These are phyloP conservation scores for Neotoxoptera formosana DNA, from an alignment of 1,140 invertebrate species.

Conservation along the genomic window DNA sequence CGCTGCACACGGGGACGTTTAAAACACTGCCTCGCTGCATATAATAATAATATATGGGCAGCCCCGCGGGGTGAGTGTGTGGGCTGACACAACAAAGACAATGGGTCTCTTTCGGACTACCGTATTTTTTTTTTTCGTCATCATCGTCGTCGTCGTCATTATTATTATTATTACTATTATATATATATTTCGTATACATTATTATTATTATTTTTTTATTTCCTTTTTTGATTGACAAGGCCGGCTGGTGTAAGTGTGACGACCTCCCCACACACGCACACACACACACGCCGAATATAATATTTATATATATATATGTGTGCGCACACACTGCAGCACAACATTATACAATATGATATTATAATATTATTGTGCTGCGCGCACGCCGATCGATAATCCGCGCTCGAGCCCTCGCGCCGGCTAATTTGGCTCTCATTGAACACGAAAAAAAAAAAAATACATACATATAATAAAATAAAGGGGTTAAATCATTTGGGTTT, in stretches of 20 bases:
- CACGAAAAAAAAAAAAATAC: not conserved
- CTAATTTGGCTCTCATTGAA: constrained; percentile 53
- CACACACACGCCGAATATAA: not conserved
- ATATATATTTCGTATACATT: constrained; percentile 30
- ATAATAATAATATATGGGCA: too few relatives aligned
- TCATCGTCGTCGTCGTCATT: not conserved
- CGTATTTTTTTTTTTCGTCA: constrained; percentile 24
- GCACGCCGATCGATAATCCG: constrained; percentile 51
- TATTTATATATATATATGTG: constrained; percentile 4
- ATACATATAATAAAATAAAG: not conserved
- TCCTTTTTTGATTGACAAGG: constrained; percentile 54
- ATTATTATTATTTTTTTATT: constrained; percentile 46
- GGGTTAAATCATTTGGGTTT: constrained; percentile 60
- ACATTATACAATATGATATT: constrained; percentile 47
- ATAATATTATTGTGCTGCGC: constrained; percentile 53
- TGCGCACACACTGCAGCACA: not conserved
- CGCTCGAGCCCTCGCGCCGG: constrained; percentile 26
- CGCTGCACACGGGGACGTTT: not conserved
- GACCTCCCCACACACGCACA: constrained; percentile 29
- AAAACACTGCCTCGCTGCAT: not conserved
- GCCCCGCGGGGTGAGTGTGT: constrained; percentile 32
- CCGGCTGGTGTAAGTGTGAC: constrained; percentile 58
- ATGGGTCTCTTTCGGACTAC: constrained; percentile 55
- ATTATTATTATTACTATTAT: not conserved
- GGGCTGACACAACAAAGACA: constrained; percentile 51